Percentiles rank a stretch among this genome's conserved stretches.
phyloP scores from a whole-genome alignment of 2,888 invertebrate species.

The Lymantria dispar region DNA sequence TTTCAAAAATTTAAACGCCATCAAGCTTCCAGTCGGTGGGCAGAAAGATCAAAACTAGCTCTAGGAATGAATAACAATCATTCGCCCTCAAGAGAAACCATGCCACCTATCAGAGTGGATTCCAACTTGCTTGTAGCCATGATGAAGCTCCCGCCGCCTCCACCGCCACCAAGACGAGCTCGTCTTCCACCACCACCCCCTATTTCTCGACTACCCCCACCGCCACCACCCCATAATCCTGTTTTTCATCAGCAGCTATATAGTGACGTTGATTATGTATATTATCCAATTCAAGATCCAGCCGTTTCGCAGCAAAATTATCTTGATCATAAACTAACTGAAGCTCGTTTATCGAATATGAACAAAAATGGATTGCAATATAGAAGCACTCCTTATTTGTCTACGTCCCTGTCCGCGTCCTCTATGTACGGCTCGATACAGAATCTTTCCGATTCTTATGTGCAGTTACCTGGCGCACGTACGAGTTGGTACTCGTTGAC shows the following conservation, averaged over 20 bases:
- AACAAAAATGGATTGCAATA: conserved; percentile 90
- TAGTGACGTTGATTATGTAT: conserved; percentile 95
- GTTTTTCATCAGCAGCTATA: conserved; percentile 94
- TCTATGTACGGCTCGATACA: conserved; percentile 91
- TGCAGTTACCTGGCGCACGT: conserved; percentile 84
- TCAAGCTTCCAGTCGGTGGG: conserved; percentile 81
- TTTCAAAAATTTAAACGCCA: conserved; percentile 77
- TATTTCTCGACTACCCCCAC: conserved; percentile 85
- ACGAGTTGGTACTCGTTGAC: conserved; percentile 85
- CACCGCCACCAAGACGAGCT: conserved; percentile 79
- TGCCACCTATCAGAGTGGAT: conserved; percentile 60
- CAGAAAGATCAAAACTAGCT: conserved; percentile 84
- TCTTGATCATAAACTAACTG: conserved; percentile 92
- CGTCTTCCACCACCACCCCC: conserved; percentile 88
- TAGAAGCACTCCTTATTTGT: conserved; percentile 91
- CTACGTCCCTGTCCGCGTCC: conserved; percentile 84
- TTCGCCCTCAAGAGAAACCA: conserved; percentile 71
- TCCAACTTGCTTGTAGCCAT: conserved; percentile 82
- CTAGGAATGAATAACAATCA: conserved; percentile 71
- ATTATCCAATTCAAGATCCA: conserved; percentile 94
- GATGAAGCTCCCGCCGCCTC: conserved; percentile 83
- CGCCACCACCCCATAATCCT: conserved; percentile 91
- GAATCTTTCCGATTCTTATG: conserved; percentile 89
- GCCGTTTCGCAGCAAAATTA: conserved; percentile 95
- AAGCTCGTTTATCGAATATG: conserved; percentile 83